Evolutionary conservation across 2,113 vertebrate species (phyloP), one percentile per base, ranked within the genome.

Genomic region (Neolamprologus sp.): DNA sequence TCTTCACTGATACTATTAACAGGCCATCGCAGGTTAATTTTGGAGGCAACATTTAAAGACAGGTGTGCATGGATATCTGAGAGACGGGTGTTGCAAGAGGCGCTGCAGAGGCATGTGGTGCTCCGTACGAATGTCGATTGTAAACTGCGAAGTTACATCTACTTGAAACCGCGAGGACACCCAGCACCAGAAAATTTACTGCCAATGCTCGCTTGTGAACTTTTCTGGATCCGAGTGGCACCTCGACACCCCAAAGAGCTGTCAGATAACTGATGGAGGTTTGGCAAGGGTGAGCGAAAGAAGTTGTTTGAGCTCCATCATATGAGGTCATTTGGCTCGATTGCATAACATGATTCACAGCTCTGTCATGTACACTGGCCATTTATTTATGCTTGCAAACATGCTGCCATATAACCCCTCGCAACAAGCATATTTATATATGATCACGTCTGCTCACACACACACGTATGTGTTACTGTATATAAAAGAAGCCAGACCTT

Each of bases 11-110:
- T 16, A 31, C 45, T 31, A 60, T 79, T 82, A 78, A 78, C 37
- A 55, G 40, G 35, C 21, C 37, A 16, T 17, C 1, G 16, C 54
- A 33, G 80, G 57, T 86, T 89, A 75, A 88, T 87, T 93, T 87
- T 85, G 75, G 87, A 91, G 81, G 23, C 35, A 83, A 87, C 85
- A 80, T 92, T 58, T 35, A 33, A 79, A 80, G 51, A 88, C 89
- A 91, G 82, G 75, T 89, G 87, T 82, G 68, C 16, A n/a, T 19
- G 6, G 71, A 83, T 5, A 84, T 83, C 19, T 49, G 87, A 89
- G 75, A 51, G 57, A 14, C 8, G 3, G 10, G 60, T 82, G 40
- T 81, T 35, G 40, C 19, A 58, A 55, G 51, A 63, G 23, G 37
- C 6, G 4, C 28, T 53, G 5, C 23, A 4, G 51, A 65, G n/a